Base-by-base conservation (phyloP, 2,797 vertebrate species). In the Mastacembelus armatus region DNA sequence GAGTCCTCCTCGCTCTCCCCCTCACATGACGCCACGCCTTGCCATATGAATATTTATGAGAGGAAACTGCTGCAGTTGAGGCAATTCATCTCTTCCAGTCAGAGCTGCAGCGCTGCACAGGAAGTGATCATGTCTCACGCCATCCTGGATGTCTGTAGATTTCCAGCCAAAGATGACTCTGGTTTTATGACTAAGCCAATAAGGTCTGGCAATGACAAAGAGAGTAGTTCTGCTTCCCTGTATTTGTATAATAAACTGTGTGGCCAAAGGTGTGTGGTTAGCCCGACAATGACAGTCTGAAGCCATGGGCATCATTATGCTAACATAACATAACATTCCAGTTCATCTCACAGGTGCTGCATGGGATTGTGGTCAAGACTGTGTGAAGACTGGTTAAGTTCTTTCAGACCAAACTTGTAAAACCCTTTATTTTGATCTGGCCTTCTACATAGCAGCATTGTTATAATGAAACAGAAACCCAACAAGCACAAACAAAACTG, bases 41-140 rank as follows among this genome's bases (percentile, higher is more conserved):
- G 3, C 44, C 4, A 0, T n/a, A 68, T 85, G 74, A 87, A 88
- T 87, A 87, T 89, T 85, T 71, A 88, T 80, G 76, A 80, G 63
- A n/a, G 32, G 57, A 85, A 82, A 86, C 62, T 78, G 71, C 87
- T 66, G 82, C 84, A 81, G 83, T 71, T 51, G 56, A 65, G 66
- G 71, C 50, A 4, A 72, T 82, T 76, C 61, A 60, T 86, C 75
- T 84, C 65, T 30, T 78, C 59, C 33, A 64, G 57, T 18, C 18
- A 59, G 66, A 61, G 71, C 73, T 32, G 51, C 43, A 14, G 67
- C 19, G 12, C 72, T 30, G 56, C 73, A 52, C 59, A 62, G 57
- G 71, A 81, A 74, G 67, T 15, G 39, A 57, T 48, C 9, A 14
- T 5, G 54, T 38, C 45, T 71, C 57, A 24, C 19, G 10, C 24